Evolutionary conservation across 2,888 invertebrate species (phyloP).

Genomic region (Caenorhabditis panamensis): DNA sequence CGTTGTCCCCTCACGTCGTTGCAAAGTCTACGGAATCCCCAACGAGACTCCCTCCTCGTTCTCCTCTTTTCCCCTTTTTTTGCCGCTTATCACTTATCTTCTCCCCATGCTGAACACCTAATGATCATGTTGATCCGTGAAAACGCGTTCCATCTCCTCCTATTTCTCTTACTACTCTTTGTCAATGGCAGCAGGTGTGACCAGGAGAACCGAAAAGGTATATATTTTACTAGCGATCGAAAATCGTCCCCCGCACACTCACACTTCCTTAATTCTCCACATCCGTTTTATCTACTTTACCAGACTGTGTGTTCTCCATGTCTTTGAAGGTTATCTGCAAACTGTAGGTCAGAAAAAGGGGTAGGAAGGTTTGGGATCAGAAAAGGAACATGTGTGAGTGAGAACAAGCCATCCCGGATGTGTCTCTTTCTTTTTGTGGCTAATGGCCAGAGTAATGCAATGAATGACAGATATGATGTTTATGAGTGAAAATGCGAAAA

Average conservation of each 20-base stretch:
- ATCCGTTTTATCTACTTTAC: conserved; percentile 40
- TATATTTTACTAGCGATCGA: conserved; percentile 29
- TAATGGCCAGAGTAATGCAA: conserved; percentile 31
- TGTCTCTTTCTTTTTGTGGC: conserved; percentile 27
- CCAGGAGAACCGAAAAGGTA: conserved; percentile 45
- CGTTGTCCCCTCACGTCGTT: conserved; percentile 32
- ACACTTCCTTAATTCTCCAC: conserved; percentile 33
- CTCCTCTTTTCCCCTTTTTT: background rate
- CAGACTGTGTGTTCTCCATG: conserved; percentile 30
- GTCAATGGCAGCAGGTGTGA: conserved; percentile 47
- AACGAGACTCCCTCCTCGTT: conserved; percentile 2
- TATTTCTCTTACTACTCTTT: conserved; percentile 36
- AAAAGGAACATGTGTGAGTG: conserved; percentile 17
- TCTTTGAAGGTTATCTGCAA: conserved; percentile 45
- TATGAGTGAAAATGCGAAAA: conserved; percentile 36
- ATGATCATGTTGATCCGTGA: conserved; percentile 44
- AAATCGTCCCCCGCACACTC: conserved; percentile 20
- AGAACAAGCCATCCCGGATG: conserved; percentile 39
- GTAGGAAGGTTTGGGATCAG: background rate
- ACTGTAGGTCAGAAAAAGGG: background rate
- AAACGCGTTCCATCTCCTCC: conserved; percentile 39
- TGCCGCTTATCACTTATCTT: conserved; percentile 41
- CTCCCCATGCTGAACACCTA: conserved; percentile 33
- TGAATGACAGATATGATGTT: conserved; percentile 41
- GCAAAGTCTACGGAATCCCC: conserved; percentile 51